Conservation (phyloP, 2,113 vertebrate genomes). For the Vicugna pacos region DNA sequence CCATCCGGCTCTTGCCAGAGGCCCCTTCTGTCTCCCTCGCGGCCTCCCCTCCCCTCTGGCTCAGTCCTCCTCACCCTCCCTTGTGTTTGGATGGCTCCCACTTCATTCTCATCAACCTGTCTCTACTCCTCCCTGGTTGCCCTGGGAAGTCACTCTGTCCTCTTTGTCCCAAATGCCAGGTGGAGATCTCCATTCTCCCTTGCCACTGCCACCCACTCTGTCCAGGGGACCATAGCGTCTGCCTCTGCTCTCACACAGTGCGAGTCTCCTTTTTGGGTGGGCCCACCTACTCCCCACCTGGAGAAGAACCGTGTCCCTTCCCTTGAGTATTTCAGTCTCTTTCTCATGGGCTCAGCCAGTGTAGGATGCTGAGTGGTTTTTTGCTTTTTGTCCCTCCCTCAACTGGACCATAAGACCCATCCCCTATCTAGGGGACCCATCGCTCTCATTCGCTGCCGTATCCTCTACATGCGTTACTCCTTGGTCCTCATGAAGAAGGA, state of each 20-base stretch:
- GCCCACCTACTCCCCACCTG: accelerated
- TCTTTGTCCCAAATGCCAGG: background rate
- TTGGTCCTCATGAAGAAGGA: slow-evolving; percentile 8
- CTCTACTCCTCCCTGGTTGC: background rate
- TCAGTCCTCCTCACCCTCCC: background rate
- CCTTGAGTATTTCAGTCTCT: background rate
- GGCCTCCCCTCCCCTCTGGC: background rate
- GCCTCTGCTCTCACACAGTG: background rate
- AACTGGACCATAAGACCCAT: background rate
- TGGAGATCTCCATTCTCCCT: background rate
- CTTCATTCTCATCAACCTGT: background rate
- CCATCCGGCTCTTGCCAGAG: background rate
- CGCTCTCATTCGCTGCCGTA: background rate
- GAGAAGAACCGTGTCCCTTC: background rate
- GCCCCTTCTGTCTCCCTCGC: background rate
- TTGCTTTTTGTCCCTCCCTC: background rate
- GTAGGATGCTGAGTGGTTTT: background rate
- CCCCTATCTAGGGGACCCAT: too few species aligned
- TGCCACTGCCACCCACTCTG: background rate
- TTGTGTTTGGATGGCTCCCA: background rate
- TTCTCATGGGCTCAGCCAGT: background rate
- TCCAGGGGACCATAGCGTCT: background rate
- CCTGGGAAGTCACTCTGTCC: too few species aligned
- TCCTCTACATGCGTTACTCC: accelerated
- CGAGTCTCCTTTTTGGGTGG: background rate